Evolutionary conservation across 2,888 invertebrate species (phyloP), one percentile per base, ranked within the genome.

Genomic region (Drosophila borealis): DNA sequence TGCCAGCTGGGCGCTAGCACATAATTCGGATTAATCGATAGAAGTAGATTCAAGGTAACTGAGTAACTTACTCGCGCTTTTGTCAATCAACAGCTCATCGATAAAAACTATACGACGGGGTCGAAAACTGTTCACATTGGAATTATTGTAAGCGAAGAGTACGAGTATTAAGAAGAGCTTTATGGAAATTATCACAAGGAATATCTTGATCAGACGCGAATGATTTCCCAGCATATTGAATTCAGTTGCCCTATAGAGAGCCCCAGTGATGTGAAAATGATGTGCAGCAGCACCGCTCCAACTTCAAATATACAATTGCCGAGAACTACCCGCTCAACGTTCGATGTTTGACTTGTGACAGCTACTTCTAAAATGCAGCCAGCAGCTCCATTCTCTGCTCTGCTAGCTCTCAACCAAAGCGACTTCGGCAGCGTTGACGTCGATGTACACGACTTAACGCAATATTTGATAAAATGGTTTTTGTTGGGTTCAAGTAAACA

Each of bases 391-490:
- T 36, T 60, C 33, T 17, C 19, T 21, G 21, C 29, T 33, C 42
- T 17, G 13, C 17, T 25, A 17, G 10, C 46, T n/a, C 25, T 14
- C 49, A 64, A 36, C 37, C 13, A 34, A 19, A 33, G 17, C 3
- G 4, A 39, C 10, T 48, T 19, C 10, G 37, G 33, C 25, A 29
- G 29, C 25, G 25, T 25, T 17, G 39, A 50, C 62, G 45, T 34
- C 14, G 37, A n/a, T 46, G n/a, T 29, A 10, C 54, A 14, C 37
- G 13, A n/a, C 46, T 34, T 8, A 44, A 11, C 21, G 29, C 36
- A 68, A 51, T 74, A 53, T 53, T 73, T 69, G 70, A 74, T 63
- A 74, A 73, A 73, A 34, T 62, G 45, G 57, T 71, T 41, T 33
- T 13, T 29, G 45, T 53, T 48, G 17, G 8, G 19, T 17, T 10